Evolutionary conservation across 1,140 invertebrate species (phyloP).

Genomic region (Heliconius eleuchia): DNA sequence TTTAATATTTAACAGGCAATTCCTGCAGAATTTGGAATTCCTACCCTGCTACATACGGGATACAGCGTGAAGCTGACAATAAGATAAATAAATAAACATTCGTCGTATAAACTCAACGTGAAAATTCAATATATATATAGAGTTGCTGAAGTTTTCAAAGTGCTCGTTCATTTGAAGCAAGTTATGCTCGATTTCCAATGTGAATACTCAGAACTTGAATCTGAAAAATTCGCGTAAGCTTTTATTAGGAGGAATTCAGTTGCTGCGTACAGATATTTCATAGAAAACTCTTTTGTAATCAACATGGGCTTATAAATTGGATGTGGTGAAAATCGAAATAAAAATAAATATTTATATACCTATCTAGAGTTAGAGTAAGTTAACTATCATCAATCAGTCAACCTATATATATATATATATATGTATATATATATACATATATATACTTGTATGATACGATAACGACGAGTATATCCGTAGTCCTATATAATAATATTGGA

Average conservation of each 20-base stretch:
- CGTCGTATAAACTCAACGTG: conserved; percentile 24
- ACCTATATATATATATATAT: too few relatives aligned
- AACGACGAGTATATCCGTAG: too few relatives aligned
- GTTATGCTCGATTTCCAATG: conserved; percentile 10
- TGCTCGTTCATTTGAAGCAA: neutral
- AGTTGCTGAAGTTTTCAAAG: conserved; percentile 8
- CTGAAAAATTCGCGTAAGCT: neutral
- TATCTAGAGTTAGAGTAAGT: too few relatives aligned
- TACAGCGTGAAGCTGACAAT: too few relatives aligned
- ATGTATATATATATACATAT: too few relatives aligned
- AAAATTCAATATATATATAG: conserved; percentile 14
- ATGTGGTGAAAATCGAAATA: neutral
- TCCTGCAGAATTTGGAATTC: too few relatives aligned
- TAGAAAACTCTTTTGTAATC: neutral
- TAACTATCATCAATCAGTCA: too few relatives aligned
- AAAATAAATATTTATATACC: neutral
- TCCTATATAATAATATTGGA: too few relatives aligned
- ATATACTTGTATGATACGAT: too few relatives aligned
- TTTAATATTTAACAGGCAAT: too few relatives aligned
- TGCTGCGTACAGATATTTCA: neutral
- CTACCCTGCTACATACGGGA: too few relatives aligned
- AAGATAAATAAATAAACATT: neutral
- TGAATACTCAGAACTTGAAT: neutral
- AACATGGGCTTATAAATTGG: neutral
- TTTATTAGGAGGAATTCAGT: neutral